Evolutionary conservation across 2,888 invertebrate genomes (phyloP), one percentile per base, ranked within the genome.

Genomic region (Epinotia brunnichana): DNA sequence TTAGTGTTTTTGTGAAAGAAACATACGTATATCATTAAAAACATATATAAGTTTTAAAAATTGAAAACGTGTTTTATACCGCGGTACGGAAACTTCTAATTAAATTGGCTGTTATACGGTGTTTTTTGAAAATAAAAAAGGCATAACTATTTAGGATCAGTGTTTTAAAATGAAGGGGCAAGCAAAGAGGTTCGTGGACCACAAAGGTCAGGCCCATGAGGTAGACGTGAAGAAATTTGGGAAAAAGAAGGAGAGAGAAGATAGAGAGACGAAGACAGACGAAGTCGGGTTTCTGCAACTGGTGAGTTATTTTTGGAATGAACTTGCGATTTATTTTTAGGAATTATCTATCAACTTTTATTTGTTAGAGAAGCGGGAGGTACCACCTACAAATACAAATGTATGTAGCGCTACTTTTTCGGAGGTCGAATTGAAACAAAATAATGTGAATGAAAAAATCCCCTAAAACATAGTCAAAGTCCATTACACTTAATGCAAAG

Each of bases 281-380:
- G 75, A 60, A 64, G 76, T 82, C 35, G 79, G 82, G 74, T 82
- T 82, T 76, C 76, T 82, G 24, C 81, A 82, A 69, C 74, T 82
- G 79, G 82, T 82, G 69, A 77, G 81, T 76, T 63, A 66, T 66
- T 66, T 66, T 41, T 56, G 21, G 29, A 56, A 63, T 39, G 53
- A 53, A 66, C 66, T 66, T 66, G 66, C n/a, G 41, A 10, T 15
- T 10, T 64, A 15, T 64, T 66, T 66, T n/a, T n/a, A n/a, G n/a
- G n/a, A n/a, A n/a, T n/a, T n/a, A n/a, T n/a, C n/a, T n/a, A n/a
- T n/a, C n/a, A n/a, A n/a, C n/a, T n/a, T n/a, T n/a, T n/a, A n/a
- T n/a, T n/a, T n/a, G n/a, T n/a, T n/a, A n/a, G n/a, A n/a, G n/a
- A n/a, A n/a, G n/a, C n/a, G n/a, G n/a, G n/a, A n/a, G n/a, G n/a